phyloP scores from a whole-genome alignment of 2,797 vertebrate species.

The Eulemur mongoz region DNA sequence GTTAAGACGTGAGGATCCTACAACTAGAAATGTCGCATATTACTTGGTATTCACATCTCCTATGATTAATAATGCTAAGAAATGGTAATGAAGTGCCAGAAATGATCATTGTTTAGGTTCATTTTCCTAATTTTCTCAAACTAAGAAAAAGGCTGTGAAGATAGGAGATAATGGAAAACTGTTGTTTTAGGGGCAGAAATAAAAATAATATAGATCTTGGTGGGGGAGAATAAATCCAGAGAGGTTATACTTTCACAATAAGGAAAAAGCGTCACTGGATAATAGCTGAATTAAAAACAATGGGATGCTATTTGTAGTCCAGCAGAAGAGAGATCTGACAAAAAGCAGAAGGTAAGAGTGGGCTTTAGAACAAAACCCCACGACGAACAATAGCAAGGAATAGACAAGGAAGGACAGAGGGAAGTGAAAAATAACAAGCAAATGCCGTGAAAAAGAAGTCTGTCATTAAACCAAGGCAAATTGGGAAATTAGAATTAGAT shows the following conservation, averaged over 20 bases:
- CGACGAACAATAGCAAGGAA: neutral
- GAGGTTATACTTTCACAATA: conserved; percentile 33
- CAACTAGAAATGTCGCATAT: neutral
- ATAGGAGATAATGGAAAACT: neutral
- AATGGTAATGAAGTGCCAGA: neutral
- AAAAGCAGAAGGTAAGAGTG: conserved; percentile 15
- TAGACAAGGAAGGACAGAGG: conserved; percentile 62
- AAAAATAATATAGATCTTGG: conserved; percentile 35
- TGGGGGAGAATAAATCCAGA: conserved; percentile 9
- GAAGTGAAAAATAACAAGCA: conserved; percentile 74
- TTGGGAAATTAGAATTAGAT: conserved; percentile 46
- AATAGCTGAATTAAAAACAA: conserved; percentile 45
- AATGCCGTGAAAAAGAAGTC: conserved; percentile 60
- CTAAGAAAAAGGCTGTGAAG: neutral
- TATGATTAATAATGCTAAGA: neutral
- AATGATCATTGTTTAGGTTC: neutral
- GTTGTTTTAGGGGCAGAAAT: neutral
- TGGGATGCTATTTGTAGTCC: conserved; percentile 29
- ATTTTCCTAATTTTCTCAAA: conserved; percentile 36
- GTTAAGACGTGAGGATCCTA: neutral
- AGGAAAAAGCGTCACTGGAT: conserved; percentile 44
- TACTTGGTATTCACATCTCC: neutral
- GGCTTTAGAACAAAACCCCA: conserved; percentile 41
- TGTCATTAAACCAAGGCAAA: conserved; percentile 74
- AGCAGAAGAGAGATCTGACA: conserved; percentile 33